phyloP scores from a whole-genome alignment of 1,140 invertebrate genomes.

The Drosophila teissieri region DNA sequence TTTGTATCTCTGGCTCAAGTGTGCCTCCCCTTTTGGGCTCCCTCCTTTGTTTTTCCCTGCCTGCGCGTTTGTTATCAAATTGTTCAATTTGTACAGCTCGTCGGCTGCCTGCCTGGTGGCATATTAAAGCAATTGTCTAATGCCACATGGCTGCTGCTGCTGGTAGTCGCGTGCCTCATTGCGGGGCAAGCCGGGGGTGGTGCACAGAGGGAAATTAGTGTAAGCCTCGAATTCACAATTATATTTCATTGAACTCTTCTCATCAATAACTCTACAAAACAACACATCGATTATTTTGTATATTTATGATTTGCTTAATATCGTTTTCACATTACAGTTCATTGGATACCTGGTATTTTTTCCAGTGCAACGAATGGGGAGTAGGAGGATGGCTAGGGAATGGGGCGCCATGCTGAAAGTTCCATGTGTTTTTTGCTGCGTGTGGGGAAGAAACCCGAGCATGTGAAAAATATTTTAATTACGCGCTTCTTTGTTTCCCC shows the following conservation, averaged over 20 bases:
- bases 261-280: no score
- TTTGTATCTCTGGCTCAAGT: constrained; percentile 61
- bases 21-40: constrained; percentile 3
- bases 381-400: background rate
- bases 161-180: constrained; percentile 72
- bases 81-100: constrained; percentile 77
- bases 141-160: constrained; percentile 74
- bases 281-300: no score
- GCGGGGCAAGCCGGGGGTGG: constrained; percentile 5
- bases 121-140: constrained; percentile 82
- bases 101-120: constrained; percentile 60
- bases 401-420: constrained; percentile 20
- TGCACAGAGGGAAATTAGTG: background rate
- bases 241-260: no score
- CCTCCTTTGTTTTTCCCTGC: constrained; percentile 1
- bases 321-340: background rate
- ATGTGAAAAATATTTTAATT: constrained; percentile 81
- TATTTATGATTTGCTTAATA: background rate
- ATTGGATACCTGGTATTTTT: background rate
- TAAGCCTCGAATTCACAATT: background rate
- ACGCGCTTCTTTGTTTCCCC: constrained; percentile 59
- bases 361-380: background rate
- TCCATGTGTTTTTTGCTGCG: constrained; percentile 33
- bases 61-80: constrained; percentile 69
- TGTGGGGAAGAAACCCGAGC: constrained; percentile 56